Conservation (phyloP, 2,888 invertebrate genomes). For the Tipula helvola region DNA sequence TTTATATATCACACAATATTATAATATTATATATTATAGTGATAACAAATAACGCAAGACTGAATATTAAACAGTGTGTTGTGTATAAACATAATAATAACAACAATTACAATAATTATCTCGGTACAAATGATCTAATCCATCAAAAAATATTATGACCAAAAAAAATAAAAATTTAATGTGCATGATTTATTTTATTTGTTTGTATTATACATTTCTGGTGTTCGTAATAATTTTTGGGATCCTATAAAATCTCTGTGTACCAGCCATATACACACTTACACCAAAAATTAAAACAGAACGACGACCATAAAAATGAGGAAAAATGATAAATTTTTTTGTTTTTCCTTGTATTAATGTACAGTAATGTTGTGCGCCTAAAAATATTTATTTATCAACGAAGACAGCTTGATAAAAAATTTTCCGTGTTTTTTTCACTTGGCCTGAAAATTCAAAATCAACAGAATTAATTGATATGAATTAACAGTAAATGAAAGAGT, state of each 20-base stretch:
- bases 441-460: background rate
- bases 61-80: background rate
- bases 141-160: background rate
- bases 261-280: background rate
- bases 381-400: background rate
- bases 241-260: background rate
- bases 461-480: background rate
- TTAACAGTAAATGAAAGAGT: background rate
- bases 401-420: background rate
- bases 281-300: background rate
- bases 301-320: background rate
- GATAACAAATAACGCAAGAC: background rate
- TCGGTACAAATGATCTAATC: background rate
- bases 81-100: background rate
- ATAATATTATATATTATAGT: background rate
- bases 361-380: background rate
- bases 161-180: background rate
- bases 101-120: background rate
- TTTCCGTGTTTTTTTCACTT: background rate
- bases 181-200: background rate
- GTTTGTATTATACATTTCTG: background rate
- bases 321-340: background rate
- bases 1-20: background rate
- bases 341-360: background rate
- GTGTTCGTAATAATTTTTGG: background rate